Base-by-base conservation (phyloP, 1,140 invertebrate genomes). In the Cotesia vestalis region DNA sequence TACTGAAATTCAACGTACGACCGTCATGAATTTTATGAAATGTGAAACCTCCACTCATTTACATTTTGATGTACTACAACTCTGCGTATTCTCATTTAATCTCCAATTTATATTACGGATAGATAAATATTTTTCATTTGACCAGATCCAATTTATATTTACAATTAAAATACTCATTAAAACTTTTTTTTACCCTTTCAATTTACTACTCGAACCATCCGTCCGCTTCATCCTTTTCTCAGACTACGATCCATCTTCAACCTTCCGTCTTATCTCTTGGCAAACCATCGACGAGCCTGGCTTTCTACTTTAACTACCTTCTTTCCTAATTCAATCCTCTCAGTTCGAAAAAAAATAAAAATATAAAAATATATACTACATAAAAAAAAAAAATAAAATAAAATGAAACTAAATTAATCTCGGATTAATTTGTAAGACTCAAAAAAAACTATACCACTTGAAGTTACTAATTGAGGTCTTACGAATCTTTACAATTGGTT, bases 321-420 rank as follows among this genome's bases (percentile, higher is more conserved):
- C 36, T 52, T 27, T 53, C 52, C 35, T 72, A 72, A 72, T 72
- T 72, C 71, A 72, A 67, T 72, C 55, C 57, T 61, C 27, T 55
- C 52, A 14, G 12, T 35, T 27, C 34, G 63, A 63, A 71, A 60
- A 53, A 71, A 71, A 51, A 62, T 8, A 46, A 9, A 46, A 9
- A 46, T 46, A 46, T 46, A 6, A 12, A 8, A 12, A 59, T 57
- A 14, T 57, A 57, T 57, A 57, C 8, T 2, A 52, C n/a, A n/a
- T 52, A 52, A 11, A 27, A 27, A 27, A 27, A 27, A 27, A 52
- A 27, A 27, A 27, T 27, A 27, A 27, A 27, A 27, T 27, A 27
- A 27, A 27, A 60, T 27, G 0, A 4, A 60, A 60, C 8, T 35
- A 34, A 62, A 59, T 59, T 59, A 59, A 59, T 20, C 14, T 20